phyloP scores from a whole-genome alignment of 2,888 invertebrate species.

The Antitype chi region DNA sequence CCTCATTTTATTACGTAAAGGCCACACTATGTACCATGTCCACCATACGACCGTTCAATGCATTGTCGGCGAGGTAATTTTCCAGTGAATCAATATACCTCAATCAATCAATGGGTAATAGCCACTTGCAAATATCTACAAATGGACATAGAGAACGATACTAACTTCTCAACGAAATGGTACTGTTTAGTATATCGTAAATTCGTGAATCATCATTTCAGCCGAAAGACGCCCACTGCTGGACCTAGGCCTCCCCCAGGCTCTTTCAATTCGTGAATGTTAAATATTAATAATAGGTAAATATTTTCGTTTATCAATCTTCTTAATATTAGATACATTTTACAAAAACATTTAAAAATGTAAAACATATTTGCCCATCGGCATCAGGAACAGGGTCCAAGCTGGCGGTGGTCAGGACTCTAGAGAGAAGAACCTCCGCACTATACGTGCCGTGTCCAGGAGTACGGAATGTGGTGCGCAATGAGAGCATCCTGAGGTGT shows the following conservation, averaged over 20 bases:
- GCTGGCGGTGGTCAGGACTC: background rate
- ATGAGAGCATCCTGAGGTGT: too few relatives aligned
- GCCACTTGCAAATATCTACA: constrained; percentile 18
- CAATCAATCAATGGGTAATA: constrained; percentile 29
- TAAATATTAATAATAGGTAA: too few relatives aligned
- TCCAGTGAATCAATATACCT: constrained; percentile 28
- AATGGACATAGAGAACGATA: background rate
- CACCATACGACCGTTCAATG: background rate
- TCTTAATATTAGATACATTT: too few relatives aligned
- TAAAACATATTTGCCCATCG: background rate
- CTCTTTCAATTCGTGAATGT: background rate
- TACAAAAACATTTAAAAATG: too few relatives aligned
- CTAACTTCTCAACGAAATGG: background rate
- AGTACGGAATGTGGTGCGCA: too few relatives aligned
- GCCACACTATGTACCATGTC: background rate
- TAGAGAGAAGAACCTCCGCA: background rate
- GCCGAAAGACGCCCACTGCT: too few relatives aligned
- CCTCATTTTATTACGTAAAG: background rate
- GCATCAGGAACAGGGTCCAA: background rate
- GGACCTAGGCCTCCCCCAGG: too few relatives aligned
- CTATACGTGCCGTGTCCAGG: too few relatives aligned
- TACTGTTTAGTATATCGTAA: constrained; percentile 2
- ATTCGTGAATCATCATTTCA: background rate
- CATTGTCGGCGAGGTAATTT: constrained; percentile 7
- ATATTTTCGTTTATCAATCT: too few relatives aligned